phyloP scores from a whole-genome alignment of 2,113 vertebrate species.

The Opisthocomus hoazin region DNA sequence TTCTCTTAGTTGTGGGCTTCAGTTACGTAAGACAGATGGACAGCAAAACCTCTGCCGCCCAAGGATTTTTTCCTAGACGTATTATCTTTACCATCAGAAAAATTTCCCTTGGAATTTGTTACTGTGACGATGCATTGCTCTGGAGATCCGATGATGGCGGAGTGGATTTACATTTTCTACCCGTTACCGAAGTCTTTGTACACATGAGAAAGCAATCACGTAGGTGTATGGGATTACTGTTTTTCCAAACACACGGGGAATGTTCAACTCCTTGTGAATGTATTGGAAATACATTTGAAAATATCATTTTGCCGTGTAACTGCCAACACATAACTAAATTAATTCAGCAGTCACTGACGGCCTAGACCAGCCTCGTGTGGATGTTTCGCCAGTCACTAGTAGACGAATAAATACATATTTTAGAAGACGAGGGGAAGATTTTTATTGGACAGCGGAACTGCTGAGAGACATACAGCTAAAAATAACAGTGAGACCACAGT shows the following conservation, averaged over 20 bases:
- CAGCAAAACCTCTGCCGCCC: not conserved
- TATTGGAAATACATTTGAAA: not conserved
- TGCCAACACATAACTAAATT: not conserved
- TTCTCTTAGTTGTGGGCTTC: not conserved
- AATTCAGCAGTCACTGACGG: not conserved
- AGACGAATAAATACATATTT: not conserved
- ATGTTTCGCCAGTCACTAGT: not conserved
- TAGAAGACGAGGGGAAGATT: not conserved
- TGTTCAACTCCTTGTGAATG: not conserved
- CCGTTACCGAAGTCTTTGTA: not conserved
- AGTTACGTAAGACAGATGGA: not conserved
- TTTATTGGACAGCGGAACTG: not conserved
- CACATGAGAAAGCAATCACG: not conserved
- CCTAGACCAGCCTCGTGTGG: not conserved
- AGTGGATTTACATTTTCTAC: constrained; percentile 21
- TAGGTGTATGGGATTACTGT: not conserved
- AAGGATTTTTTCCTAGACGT: not conserved
- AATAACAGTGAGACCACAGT: not conserved
- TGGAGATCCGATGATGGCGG: not conserved
- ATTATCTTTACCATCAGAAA: not conserved
- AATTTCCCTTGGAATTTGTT: not conserved
- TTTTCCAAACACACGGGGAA: not conserved
- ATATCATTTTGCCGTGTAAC: not conserved
- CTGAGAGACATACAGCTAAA: not conserved
- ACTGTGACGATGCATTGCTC: not conserved